phyloP scores from a whole-genome alignment of 1,140 invertebrate species.

The Aphis gossypii region DNA sequence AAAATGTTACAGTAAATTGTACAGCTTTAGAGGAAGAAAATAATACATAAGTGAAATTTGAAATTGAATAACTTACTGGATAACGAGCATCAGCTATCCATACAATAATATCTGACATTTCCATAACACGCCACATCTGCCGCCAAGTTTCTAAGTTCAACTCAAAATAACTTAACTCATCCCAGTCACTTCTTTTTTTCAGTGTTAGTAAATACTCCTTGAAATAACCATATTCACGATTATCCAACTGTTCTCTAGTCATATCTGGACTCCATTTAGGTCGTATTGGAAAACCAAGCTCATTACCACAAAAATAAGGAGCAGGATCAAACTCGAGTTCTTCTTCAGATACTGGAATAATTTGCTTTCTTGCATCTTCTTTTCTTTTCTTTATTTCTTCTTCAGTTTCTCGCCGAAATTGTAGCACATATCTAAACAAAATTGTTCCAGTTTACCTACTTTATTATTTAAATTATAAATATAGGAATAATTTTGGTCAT shows the following conservation, averaged over 20 bases:
- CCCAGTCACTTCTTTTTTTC: slow-evolving; percentile 65
- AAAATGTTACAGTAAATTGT: slow-evolving; percentile 42
- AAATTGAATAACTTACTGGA: slow-evolving; percentile 69
- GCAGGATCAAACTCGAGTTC: slow-evolving; percentile 75
- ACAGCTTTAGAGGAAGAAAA: not conserved
- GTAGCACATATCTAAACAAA: slow-evolving; percentile 71
- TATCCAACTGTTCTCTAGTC: slow-evolving; percentile 75
- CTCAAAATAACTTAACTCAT: slow-evolving; percentile 80
- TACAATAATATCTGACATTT: slow-evolving; percentile 87
- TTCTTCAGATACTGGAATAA: slow-evolving; percentile 68
- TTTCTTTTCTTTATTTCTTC: slow-evolving; percentile 73
- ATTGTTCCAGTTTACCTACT: slow-evolving; percentile 41
- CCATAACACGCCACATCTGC: slow-evolving; percentile 89
- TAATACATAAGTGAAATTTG: not conserved
- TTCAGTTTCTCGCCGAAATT: slow-evolving; percentile 77
- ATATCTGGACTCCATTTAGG: slow-evolving; percentile 82
- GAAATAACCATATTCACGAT: slow-evolving; percentile 79
- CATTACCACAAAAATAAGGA: slow-evolving; percentile 74
- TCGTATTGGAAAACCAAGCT: slow-evolving; percentile 81
- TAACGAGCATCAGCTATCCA: slow-evolving; percentile 86
- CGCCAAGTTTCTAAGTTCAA: slow-evolving; percentile 93
- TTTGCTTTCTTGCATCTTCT: slow-evolving; percentile 70
- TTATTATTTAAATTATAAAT: not conserved
- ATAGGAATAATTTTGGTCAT: not conserved
- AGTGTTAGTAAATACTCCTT: slow-evolving; percentile 71